phyloP scores from a whole-genome alignment of 2,888 invertebrate species.

The Adineta ricciae region DNA sequence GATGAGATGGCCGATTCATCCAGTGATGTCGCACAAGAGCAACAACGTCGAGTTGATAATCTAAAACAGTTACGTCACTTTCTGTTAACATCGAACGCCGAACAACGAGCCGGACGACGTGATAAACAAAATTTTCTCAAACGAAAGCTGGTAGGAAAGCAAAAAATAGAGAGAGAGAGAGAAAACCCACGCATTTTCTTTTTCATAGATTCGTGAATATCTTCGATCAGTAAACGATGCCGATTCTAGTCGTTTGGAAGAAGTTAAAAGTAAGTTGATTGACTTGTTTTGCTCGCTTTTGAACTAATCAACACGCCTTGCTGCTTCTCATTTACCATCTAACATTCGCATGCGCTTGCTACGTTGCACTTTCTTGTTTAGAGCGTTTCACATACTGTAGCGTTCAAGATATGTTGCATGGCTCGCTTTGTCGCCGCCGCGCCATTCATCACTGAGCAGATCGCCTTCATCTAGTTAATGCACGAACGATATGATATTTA shows the following conservation, averaged over 20 bases:
- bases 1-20: background rate
- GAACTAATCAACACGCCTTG: background rate
- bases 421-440: background rate
- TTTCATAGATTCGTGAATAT: background rate
- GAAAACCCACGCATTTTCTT: no score
- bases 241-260: background rate
- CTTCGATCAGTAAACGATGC: background rate
- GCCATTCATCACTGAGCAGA: background rate
- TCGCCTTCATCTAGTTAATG: background rate
- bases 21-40: background rate
- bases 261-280: background rate
- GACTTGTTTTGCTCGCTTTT: no score
- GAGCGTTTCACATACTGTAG: slow-evolving; percentile 6
- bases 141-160: background rate
- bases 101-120: background rate
- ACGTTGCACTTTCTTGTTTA: background rate
- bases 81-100: background rate
- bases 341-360: background rate
- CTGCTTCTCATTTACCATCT: background rate
- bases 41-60: background rate
- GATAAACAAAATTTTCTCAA: background rate
- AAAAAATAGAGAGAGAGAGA: no score
- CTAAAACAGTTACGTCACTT: background rate
- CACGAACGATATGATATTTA: background rate
- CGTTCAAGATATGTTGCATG: slow-evolving; percentile 12